phyloP scores from a whole-genome alignment of 2,797 vertebrate genomes.

The Coreius guichenoti region DNA sequence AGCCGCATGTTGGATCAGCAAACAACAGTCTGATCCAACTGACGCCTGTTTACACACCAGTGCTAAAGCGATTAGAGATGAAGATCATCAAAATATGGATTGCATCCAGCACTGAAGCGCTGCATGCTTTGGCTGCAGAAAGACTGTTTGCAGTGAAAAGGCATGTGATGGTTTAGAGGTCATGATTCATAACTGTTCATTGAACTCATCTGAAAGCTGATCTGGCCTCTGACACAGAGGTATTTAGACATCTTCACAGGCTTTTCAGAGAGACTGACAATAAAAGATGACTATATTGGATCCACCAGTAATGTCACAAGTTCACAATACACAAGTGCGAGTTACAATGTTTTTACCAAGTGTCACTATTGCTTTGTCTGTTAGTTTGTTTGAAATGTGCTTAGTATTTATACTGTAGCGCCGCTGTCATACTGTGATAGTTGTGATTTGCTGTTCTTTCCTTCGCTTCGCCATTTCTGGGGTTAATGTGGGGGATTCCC shows the following conservation, averaged over 20 bases:
- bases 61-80: constrained; percentile 37
- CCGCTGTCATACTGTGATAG: too few relatives aligned
- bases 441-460: too few relatives aligned
- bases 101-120: constrained; percentile 7
- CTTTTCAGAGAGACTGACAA: too few relatives aligned
- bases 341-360: too few relatives aligned
- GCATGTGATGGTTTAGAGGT: background rate
- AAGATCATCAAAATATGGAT: constrained; percentile 15
- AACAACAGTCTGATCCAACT: constrained; percentile 13
- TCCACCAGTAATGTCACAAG: too few relatives aligned
- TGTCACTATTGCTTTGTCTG: too few relatives aligned
- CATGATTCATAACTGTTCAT: constrained; percentile 5
- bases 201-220: background rate
- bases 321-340: too few relatives aligned
- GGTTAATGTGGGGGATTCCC: too few relatives aligned
- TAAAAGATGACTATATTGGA: too few relatives aligned
- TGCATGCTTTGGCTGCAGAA: constrained; percentile 2
- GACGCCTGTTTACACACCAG: constrained; percentile 34
- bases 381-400: too few relatives aligned
- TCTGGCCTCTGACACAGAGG: constrained; percentile 5
- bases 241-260: background rate
- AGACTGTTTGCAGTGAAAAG: background rate
- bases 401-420: too few relatives aligned
- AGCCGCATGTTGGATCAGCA: background rate
- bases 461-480: too few relatives aligned